Evolutionary conservation across 2,888 invertebrate species (phyloP).

Genomic region (Lobophora halterata): DNA sequence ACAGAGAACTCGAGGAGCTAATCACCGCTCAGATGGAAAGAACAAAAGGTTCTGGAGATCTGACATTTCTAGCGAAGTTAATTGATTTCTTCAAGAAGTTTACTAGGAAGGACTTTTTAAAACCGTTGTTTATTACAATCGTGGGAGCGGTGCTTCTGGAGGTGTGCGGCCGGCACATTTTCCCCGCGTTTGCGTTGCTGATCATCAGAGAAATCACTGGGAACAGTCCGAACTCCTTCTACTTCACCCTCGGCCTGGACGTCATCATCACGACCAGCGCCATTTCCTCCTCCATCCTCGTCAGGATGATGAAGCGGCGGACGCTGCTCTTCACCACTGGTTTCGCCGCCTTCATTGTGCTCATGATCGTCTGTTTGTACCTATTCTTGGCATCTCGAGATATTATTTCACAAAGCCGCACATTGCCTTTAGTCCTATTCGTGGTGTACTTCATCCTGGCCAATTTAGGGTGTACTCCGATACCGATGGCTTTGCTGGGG

Average conservation of each 20-base stretch:
- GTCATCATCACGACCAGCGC: constrained; percentile 43
- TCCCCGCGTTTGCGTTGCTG: constrained; percentile 44
- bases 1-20: constrained; percentile 32
- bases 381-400: constrained; percentile 35
- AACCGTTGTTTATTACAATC: constrained; percentile 41
- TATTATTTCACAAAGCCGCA: constrained; percentile 35
- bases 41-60: constrained; percentile 7
- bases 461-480: constrained; percentile 51
- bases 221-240: constrained; percentile 37
- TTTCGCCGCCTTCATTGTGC: constrained; percentile 36
- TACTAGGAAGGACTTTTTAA: constrained; percentile 36
- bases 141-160: constrained; percentile 42
- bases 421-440: constrained; percentile 39
- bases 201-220: constrained; percentile 43
- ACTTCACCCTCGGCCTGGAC: constrained; percentile 45
- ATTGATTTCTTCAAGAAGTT: constrained; percentile 32
- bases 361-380: constrained; percentile 36
- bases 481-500: constrained; percentile 46
- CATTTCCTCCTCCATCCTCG: constrained; percentile 40
- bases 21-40: constrained; percentile 33
- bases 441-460: constrained; percentile 43
- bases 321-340: constrained; percentile 45
- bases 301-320: constrained; percentile 44
- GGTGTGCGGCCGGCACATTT: constrained; percentile 45
- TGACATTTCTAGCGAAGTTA: constrained; percentile 9